Evolutionary conservation across 2,113 vertebrate genomes (phyloP), one percentile per base, ranked within the genome.

Genomic region (Bubalus kerabau): DNA sequence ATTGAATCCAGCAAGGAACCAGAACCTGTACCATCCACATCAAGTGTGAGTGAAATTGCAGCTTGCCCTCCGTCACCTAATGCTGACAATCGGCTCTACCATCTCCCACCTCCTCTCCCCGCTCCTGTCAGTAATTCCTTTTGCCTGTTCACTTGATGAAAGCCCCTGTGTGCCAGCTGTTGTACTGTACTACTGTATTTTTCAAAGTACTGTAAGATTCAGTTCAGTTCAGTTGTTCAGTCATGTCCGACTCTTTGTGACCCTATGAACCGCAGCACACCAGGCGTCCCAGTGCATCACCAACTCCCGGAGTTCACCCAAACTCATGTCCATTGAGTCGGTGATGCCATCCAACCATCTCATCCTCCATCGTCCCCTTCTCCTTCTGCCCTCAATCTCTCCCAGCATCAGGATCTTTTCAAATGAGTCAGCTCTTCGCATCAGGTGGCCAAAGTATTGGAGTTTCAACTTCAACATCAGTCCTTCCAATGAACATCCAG

Each of bases 181-280:
- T 74, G 36, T 7, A 15, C 59, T 62, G 28, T 14, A 14, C 71
- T 43, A 14, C 71, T 43, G 71, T 36, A 71, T 24, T 43, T 24
- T 43, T 74, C 71, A 40, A 71, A 43, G 71, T 74, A 24, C 21
- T 14, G 11, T 40, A 74, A 74, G 21, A 43, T 74, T 40, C 59
- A 60, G 59, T 30, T 74, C 5, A 60, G 59, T 60, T 28, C 26
- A 28, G 59, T 60, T 0, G 0, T 13, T 62, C 13, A 62, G 60
- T 62, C 0, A 0, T 62, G 28, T 30, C 60, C 0, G 0, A 0
- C 13, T 30, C 28, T 30, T 62, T 30, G 6, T 2, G 1, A 30
- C 28, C 28, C 28, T 6, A 62, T 62, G 28, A 0, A 15, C 13
- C 0, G 0, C 0, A 62, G 60, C 28, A 3, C 60, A 30, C 60